These are phyloP conservation scores for Psophia crepitans DNA, from an alignment of 2,113 vertebrate genomes.

Conservation along the genomic window DNA sequence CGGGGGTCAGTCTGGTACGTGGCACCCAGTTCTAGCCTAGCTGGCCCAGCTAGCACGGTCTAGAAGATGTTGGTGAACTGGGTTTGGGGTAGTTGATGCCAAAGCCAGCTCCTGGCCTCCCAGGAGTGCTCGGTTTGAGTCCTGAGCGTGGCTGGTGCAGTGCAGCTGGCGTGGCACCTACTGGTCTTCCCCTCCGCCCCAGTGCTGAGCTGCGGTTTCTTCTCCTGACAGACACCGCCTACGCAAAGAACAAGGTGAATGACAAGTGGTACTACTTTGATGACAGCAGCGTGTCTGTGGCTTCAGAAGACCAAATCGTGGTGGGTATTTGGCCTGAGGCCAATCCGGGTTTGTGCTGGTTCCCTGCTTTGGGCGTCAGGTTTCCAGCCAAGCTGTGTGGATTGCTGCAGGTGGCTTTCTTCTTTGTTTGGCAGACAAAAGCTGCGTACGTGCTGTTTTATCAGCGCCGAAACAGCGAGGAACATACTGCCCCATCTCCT, in stretches of 20 bases:
- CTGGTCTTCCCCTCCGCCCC: fast-evolving
- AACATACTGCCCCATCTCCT: conserved; percentile 64
- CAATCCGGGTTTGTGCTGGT: neutral
- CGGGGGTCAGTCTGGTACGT: neutral
- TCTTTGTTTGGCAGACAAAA: conserved; percentile 82
- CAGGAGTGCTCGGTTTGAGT: fast-evolving
- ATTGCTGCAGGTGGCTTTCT: neutral
- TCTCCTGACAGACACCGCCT: conserved; percentile 85
- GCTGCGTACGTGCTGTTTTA: conserved; percentile 96
- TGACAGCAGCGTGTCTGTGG: conserved; percentile 89
- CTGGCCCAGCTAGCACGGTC: neutral
- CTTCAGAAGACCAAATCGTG: conserved; percentile 96
- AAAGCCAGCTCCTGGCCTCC: neutral
- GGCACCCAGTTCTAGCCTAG: neutral
- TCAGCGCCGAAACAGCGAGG: conserved; percentile 84
- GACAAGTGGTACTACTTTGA: conserved; percentile 96
- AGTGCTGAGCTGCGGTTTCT: neutral
- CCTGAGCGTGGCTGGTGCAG: neutral
- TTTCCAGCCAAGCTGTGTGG: neutral
- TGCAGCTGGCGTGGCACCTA: fast-evolving
- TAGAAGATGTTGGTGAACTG: neutral
- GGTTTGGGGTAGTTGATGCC: neutral
- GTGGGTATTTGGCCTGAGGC: conserved; percentile 73
- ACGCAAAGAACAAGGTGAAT: conserved; percentile 91
- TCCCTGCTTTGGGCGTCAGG: fast-evolving